Conservation (phyloP, 2,797 vertebrate species). For the Oreonectes daqikongensis region DNA sequence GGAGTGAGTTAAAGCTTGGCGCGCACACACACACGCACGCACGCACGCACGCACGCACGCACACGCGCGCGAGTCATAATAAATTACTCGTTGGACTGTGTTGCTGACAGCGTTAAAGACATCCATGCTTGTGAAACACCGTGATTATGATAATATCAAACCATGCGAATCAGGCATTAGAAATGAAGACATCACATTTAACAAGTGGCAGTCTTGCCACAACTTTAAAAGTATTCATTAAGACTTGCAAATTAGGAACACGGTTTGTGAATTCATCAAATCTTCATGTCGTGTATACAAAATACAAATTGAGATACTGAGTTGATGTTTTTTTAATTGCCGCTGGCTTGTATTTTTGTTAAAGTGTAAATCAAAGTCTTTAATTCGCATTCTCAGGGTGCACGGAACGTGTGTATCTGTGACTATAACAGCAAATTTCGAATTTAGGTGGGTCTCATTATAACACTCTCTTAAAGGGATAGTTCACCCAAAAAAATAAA, state of each 20-base stretch:
- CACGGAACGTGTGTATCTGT: background rate
- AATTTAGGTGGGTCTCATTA: background rate
- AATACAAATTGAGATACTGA: background rate
- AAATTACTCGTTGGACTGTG: slow-evolving; percentile 31
- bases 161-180: slow-evolving; percentile 44
- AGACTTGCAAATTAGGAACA: slow-evolving; percentile 45
- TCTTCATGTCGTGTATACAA: slow-evolving; percentile 4
- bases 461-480: background rate
- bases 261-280: slow-evolving; percentile 40
- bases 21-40: background rate
- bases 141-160: slow-evolving; percentile 58
- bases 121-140: slow-evolving; percentile 38
- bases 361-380: background rate
- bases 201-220: slow-evolving; percentile 37
- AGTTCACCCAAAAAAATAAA: background rate
- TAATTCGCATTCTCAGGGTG: background rate
- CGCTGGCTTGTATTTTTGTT: slow-evolving; percentile 32
- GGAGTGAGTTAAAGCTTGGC: slow-evolving; percentile 11
- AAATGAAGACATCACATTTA: slow-evolving; percentile 54
- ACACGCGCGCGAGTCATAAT: slow-evolving; percentile 1
- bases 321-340: slow-evolving; percentile 16
- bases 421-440: too few species aligned
- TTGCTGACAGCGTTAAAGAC: slow-evolving; percentile 36
- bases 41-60: background rate
- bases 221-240: slow-evolving; percentile 54